Evolutionary conservation across 2,797 vertebrate species (phyloP).

Genomic region (Chanos chanos): DNA sequence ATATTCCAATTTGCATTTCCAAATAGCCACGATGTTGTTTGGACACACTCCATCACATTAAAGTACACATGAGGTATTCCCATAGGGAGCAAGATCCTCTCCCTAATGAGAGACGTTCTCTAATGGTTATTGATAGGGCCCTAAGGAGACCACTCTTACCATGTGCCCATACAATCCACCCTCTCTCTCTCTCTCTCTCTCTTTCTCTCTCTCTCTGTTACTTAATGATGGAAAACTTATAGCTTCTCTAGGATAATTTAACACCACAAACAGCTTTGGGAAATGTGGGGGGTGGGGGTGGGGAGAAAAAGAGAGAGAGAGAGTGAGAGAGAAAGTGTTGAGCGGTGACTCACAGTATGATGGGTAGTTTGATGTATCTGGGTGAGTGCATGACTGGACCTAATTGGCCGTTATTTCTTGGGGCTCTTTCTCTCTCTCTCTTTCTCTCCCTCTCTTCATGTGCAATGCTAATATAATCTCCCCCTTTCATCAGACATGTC

Average conservation of each 20-base stretch:
- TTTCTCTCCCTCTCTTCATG: neutral
- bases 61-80: conserved; percentile 18
- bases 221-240: conserved; percentile 61
- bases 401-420: conserved; percentile 47
- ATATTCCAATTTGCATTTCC: conserved; percentile 57
- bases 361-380: conserved; percentile 36
- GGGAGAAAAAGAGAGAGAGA: neutral
- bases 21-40: conserved; percentile 52
- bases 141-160: conserved; percentile 35
- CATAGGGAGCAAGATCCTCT: neutral
- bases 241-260: conserved; percentile 53
- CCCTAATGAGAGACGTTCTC: conserved; percentile 60
- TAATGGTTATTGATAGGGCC: conserved; percentile 69
- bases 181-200: conserved; percentile 37
- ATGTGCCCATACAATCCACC: neutral
- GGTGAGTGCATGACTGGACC: conserved; percentile 35
- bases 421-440: conserved; percentile 16
- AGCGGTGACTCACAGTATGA: conserved; percentile 12
- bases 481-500: conserved; percentile 3
- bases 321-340: neutral
- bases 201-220: conserved; percentile 42
- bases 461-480: neutral
- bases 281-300: neutral
- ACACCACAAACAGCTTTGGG: conserved; percentile 51
- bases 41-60: conserved; percentile 49